phyloP scores from a whole-genome alignment of 2,797 vertebrate species.

The Gambelia wislizenii region DNA sequence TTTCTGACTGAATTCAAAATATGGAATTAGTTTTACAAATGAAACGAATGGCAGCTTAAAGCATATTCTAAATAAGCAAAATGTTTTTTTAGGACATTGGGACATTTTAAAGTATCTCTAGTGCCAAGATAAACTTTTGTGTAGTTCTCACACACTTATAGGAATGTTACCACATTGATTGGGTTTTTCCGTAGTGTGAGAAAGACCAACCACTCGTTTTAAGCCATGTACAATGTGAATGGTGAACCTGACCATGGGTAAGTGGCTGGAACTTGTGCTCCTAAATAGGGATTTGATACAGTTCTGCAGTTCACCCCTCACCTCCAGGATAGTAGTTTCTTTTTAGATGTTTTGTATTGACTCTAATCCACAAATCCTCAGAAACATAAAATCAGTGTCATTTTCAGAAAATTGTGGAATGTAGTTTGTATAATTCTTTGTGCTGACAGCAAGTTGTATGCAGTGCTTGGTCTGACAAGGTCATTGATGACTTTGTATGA shows the following conservation, averaged over 20 bases:
- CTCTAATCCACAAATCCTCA: neutral
- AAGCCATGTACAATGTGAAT: neutral
- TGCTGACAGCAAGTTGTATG: neutral
- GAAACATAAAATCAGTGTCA: neutral
- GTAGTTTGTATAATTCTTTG: neutral
- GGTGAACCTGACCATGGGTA: neutral
- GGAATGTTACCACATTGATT: neutral
- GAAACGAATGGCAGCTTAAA: neutral
- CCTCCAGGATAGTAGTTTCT: neutral
- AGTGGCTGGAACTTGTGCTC: conserved; percentile 29
- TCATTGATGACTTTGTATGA: neutral
- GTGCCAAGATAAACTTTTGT: neutral
- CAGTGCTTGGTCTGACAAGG: neutral
- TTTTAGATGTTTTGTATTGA: neutral
- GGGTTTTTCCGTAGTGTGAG: neutral
- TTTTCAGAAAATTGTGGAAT: neutral
- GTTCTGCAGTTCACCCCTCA: neutral
- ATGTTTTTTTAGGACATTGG: neutral
- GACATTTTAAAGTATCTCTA: neutral
- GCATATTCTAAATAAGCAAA: neutral
- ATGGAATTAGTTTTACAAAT: neutral
- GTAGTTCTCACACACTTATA: neutral
- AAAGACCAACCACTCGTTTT: neutral
- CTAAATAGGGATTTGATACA: conserved; percentile 1
- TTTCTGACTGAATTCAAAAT: neutral